Evolutionary conservation across 2,113 vertebrate species (phyloP).

Genomic region (Urocitellus parryii): DNA sequence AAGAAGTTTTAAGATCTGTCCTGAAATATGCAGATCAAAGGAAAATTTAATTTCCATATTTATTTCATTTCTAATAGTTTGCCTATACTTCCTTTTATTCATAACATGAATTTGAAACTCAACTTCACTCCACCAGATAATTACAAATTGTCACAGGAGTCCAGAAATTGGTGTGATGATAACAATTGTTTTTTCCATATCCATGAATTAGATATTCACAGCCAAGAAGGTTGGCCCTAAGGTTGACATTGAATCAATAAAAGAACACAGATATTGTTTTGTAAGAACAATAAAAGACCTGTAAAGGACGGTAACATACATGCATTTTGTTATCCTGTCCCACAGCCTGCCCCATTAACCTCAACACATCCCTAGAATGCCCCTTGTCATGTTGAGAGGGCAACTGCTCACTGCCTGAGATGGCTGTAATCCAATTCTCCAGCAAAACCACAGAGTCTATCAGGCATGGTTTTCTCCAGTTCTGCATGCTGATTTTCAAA

Average conservation of each 20-base stretch:
- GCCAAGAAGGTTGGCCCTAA: neutral
- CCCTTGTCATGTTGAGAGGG: neutral
- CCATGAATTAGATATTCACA: neutral
- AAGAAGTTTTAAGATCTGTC: neutral
- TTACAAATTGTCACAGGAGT: neutral
- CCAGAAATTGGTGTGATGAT: neutral
- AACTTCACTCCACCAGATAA: neutral
- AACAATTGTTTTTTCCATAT: neutral
- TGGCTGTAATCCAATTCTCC: neutral
- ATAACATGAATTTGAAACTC: neutral
- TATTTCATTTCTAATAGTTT: neutral
- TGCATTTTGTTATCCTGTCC: neutral
- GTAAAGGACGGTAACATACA: neutral
- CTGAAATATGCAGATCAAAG: neutral
- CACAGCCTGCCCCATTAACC: neutral
- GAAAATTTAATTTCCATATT: constrained; percentile 5
- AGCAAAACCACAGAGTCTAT: neutral
- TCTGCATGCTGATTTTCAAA: neutral
- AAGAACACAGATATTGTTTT: neutral
- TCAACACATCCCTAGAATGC: neutral
- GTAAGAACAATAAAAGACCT: neutral
- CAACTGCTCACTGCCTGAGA: neutral
- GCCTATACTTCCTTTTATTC: neutral
- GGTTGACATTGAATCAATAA: neutral
- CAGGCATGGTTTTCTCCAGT: neutral